phyloP scores from a whole-genome alignment of 2,113 vertebrate species.

The Pseudopipra pipra region DNA sequence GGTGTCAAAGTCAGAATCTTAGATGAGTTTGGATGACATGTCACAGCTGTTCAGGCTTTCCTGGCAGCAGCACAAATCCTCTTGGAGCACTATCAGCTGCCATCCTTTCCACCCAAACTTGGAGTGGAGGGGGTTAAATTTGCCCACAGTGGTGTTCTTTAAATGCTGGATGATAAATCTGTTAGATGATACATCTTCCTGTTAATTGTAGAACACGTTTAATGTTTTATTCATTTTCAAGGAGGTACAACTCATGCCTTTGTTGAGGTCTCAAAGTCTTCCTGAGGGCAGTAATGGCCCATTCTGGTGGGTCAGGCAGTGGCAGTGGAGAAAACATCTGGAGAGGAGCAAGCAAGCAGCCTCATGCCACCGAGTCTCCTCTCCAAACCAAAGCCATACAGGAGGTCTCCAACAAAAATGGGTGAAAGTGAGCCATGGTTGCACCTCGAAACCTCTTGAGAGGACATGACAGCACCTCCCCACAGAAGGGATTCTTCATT shows the following conservation, averaged over 20 bases:
- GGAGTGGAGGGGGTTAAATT: accelerated
- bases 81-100: accelerated
- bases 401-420: background rate
- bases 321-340: background rate
- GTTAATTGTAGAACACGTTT: background rate
- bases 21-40: background rate
- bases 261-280: background rate
- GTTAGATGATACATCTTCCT: background rate
- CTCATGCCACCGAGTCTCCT: background rate
- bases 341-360: background rate
- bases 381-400: background rate
- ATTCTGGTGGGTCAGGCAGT: background rate
- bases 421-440: background rate
- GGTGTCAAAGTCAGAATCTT: background rate
- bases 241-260: background rate
- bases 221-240: background rate
- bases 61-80: background rate
- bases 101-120: background rate
- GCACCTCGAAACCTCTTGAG: background rate
- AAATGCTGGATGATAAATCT: background rate
- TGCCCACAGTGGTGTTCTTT: background rate
- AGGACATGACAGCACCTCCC: background rate
- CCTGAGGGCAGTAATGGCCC: background rate
- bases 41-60: background rate
- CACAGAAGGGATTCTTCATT: background rate